Conservation (phyloP, 2,888 invertebrate genomes). For the Lepidocyrtinus sp. region DNA sequence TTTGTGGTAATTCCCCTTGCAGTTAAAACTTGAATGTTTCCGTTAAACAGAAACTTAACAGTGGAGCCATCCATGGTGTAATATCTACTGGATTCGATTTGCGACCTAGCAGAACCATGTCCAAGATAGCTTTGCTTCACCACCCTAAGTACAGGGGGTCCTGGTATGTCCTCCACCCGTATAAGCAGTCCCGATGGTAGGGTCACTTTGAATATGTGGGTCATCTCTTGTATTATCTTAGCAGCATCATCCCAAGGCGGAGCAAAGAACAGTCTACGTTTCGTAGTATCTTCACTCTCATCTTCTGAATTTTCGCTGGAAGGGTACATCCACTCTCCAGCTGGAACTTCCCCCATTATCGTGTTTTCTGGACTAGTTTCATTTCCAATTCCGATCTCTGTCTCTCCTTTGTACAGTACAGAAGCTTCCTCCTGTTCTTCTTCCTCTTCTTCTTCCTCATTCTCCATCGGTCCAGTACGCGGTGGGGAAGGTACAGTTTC, state of each 20-base stretch:
- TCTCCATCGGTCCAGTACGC: background rate
- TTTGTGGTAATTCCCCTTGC: slow-evolving; percentile 65
- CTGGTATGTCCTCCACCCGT: slow-evolving; percentile 54
- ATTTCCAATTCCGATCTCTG: background rate
- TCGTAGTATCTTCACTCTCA: slow-evolving; percentile 33
- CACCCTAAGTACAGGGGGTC: slow-evolving; percentile 57
- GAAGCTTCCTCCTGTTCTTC: slow-evolving; percentile 21
- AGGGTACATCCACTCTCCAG: slow-evolving; percentile 65
- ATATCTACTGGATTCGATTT: slow-evolving; percentile 58
- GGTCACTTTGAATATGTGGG: slow-evolving; percentile 58
- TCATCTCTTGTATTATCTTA: slow-evolving; percentile 46
- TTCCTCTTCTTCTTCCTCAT: slow-evolving; percentile 13
- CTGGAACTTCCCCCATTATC: too few species aligned
- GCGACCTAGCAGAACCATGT: slow-evolving; percentile 55
- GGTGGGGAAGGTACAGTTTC: background rate
- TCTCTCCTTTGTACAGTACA: background rate
- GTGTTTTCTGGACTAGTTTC: background rate
- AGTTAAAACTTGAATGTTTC: slow-evolving; percentile 62
- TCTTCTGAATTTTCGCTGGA: slow-evolving; percentile 63
- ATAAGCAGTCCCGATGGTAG: slow-evolving; percentile 62
- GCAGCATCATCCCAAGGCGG: slow-evolving; percentile 60
- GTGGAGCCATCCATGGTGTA: slow-evolving; percentile 64
- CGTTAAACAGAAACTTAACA: slow-evolving; percentile 61
- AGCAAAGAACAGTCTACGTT: slow-evolving; percentile 40
- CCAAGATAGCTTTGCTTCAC: slow-evolving; percentile 64